Evolutionary conservation across 2,888 invertebrate genomes (phyloP).

Genomic region (Thymelicus lineola): DNA sequence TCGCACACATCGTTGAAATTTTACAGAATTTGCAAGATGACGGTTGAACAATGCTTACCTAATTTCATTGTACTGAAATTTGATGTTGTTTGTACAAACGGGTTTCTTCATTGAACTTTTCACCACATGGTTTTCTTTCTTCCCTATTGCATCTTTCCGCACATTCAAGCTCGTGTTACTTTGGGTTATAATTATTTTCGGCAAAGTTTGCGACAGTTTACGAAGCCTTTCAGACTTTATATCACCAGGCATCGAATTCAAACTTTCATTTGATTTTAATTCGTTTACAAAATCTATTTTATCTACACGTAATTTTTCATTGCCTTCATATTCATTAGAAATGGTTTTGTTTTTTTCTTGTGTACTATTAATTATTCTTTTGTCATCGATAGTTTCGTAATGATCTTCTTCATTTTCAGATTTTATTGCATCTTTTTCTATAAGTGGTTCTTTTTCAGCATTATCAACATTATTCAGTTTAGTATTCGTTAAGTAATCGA

Average conservation of each 20-base stretch:
- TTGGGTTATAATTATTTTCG: slow-evolving; percentile 75
- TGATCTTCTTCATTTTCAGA: slow-evolving; percentile 47
- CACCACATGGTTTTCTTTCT: slow-evolving; percentile 35
- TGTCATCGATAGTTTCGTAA: slow-evolving; percentile 59
- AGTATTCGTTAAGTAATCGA: slow-evolving; percentile 63
- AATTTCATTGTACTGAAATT: slow-evolving; percentile 26
- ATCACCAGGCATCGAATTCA: slow-evolving; percentile 57
- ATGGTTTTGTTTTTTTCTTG: slow-evolving; percentile 1
- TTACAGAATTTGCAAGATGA: too few species aligned
- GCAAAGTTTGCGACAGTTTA: slow-evolving; percentile 69
- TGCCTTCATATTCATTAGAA: slow-evolving; percentile 35
- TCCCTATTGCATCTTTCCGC: slow-evolving; percentile 40
- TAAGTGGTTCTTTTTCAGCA: slow-evolving; percentile 6
- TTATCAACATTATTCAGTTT: slow-evolving; percentile 33
- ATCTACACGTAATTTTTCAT: slow-evolving; percentile 26
- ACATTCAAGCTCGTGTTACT: slow-evolving; percentile 65
- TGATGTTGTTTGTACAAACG: slow-evolving; percentile 5
- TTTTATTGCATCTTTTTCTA: slow-evolving; percentile 26
- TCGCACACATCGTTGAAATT: too few species aligned
- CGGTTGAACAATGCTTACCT: slow-evolving; percentile 30
- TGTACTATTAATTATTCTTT: slow-evolving; percentile 27
- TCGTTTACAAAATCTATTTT: slow-evolving; percentile 64
- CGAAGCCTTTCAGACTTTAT: slow-evolving; percentile 66
- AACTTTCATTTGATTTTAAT: slow-evolving; percentile 57
- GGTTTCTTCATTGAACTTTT: slow-evolving; percentile 43